Percentiles rank a stretch among this genome's conserved stretches.
These are phyloP conservation scores for Hypomesus transpacificus DNA, from an alignment of 2,113 vertebrate species.

Conservation along the genomic window DNA sequence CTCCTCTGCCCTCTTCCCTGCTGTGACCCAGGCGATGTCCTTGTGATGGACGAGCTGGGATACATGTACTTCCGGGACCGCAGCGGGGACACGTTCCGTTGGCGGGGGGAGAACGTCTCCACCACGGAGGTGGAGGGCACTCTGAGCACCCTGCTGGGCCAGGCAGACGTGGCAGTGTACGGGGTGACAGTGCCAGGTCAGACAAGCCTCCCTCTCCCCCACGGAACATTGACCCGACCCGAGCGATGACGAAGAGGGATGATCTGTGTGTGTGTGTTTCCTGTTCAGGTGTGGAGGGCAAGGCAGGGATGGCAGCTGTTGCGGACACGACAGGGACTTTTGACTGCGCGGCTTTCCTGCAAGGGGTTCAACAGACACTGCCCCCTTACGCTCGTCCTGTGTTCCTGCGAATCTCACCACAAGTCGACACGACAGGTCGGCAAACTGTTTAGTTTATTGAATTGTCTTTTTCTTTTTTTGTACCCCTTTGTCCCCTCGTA, in stretches of 20 bases:
- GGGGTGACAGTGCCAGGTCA: slow-evolving; percentile 82
- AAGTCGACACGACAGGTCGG: slow-evolving; percentile 87
- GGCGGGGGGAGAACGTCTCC: slow-evolving; percentile 90
- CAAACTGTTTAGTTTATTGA: slow-evolving; percentile 6
- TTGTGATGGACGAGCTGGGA: slow-evolving; percentile 91
- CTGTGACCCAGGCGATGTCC: slow-evolving; percentile 74
- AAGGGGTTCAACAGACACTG: slow-evolving; percentile 75
- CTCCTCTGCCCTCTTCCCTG: not conserved
- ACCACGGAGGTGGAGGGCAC: slow-evolving; percentile 87
- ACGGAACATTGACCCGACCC: too few species aligned
- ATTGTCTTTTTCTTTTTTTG: not conserved
- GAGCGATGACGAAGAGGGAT: not conserved
- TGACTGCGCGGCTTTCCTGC: slow-evolving; percentile 73
- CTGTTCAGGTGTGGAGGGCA: slow-evolving; percentile 83
- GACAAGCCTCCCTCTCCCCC: not conserved
- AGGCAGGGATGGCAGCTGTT: slow-evolving; percentile 89
- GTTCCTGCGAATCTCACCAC: slow-evolving; percentile 84
- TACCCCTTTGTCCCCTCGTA: not conserved
- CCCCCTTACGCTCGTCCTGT: slow-evolving; percentile 86
- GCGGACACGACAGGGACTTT: slow-evolving; percentile 73
- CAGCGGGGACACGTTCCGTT: slow-evolving; percentile 88
- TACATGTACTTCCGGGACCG: slow-evolving; percentile 93
- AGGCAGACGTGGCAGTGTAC: slow-evolving; percentile 85
- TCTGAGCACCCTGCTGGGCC: slow-evolving; percentile 78
- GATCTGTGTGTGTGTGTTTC: slow-evolving; percentile 1